phyloP scores from a whole-genome alignment of 2,797 vertebrate genomes.

The Sarcophilus harrisii region DNA sequence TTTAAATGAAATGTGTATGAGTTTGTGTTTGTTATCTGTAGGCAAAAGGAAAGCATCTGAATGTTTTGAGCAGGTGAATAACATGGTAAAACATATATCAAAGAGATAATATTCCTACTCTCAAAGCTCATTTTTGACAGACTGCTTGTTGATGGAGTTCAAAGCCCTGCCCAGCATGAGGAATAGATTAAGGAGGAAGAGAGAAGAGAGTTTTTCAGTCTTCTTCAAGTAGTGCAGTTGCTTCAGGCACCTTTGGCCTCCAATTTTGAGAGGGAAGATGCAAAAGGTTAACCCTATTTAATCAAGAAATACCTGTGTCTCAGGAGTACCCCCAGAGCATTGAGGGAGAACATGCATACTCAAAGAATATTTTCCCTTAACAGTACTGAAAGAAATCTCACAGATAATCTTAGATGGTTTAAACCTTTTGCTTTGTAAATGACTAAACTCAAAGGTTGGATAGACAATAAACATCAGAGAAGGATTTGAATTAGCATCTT shows the following conservation, averaged over 20 bases:
- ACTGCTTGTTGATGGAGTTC: not conserved
- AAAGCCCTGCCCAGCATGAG: not conserved
- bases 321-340: not conserved
- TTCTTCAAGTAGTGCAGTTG: not conserved
- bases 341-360: not conserved
- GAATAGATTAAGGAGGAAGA: not conserved
- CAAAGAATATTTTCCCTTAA: conserved; percentile 5
- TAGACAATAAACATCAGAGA: not conserved
- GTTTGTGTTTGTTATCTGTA: not conserved
- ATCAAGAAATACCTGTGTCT: not conserved
- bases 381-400: not conserved
- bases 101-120: not conserved
- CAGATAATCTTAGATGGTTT: not conserved
- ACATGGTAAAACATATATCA: not conserved
- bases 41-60: not conserved
- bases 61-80: not conserved
- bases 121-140: not conserved
- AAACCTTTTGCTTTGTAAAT: not conserved
- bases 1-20: not conserved
- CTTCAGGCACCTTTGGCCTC: not conserved
- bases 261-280: not conserved
- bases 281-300: not conserved
- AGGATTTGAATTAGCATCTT: not conserved
- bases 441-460: not conserved
- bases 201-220: not conserved